Percentiles rank a stretch among this genome's conserved stretches.
Conservation (phyloP, 2,797 vertebrate genomes). For the Smutsia gigantea region DNA sequence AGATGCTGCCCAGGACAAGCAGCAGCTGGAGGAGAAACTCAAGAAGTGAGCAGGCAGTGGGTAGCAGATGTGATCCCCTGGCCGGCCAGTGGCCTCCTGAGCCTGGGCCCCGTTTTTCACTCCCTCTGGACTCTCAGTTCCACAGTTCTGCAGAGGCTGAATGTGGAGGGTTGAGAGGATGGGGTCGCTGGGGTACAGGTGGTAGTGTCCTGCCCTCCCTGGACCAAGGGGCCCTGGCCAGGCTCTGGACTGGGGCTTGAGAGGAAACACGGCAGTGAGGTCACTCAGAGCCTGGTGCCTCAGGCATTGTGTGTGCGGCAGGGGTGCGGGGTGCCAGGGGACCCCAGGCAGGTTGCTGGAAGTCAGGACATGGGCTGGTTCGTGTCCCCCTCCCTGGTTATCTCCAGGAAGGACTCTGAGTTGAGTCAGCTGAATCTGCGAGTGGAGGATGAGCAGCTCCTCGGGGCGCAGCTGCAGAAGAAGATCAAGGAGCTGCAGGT, state of each 20-base stretch:
- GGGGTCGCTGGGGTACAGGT: background rate
- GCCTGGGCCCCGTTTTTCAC: background rate
- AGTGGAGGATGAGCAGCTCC: conserved; percentile 93
- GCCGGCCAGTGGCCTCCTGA: background rate
- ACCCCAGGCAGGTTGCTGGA: background rate
- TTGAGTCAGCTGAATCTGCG: conserved; percentile 91
- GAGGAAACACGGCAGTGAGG: background rate
- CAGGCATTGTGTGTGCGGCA: background rate
- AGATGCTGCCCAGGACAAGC: conserved; percentile 95
- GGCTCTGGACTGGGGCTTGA: background rate
- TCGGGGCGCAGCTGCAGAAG: conserved; percentile 92
- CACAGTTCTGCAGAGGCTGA: background rate
- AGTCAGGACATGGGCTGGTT: background rate
- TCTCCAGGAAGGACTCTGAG: conserved; percentile 93
- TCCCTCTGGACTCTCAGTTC: background rate
- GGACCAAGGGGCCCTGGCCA: background rate
- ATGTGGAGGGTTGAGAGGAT: background rate
- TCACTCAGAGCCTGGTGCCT: background rate
- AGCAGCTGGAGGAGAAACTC: conserved; percentile 94
- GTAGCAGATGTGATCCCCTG: background rate
- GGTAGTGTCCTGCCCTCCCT: background rate
- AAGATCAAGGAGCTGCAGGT: conserved; percentile 96
- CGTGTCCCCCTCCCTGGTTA: background rate
- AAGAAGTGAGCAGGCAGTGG: conserved; percentile 90
- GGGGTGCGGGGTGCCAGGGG: too few species aligned